These are phyloP conservation scores for Montipora capricornis DNA, from an alignment of 64 coral and sea anemone species.

Conservation along the genomic window DNA sequence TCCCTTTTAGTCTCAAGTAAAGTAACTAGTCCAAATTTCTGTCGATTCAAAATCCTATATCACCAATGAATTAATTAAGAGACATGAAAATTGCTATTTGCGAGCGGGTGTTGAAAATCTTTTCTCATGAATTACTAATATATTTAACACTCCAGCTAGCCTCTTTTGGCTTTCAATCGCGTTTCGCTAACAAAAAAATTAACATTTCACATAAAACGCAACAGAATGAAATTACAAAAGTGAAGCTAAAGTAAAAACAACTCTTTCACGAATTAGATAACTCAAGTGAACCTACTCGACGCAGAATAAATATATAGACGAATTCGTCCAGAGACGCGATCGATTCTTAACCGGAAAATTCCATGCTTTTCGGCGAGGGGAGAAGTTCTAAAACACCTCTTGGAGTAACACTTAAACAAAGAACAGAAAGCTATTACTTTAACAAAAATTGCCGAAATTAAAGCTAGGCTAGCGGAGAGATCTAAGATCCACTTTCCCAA, in stretches of 20 bases:
- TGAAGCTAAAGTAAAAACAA: conserved; percentile 3
- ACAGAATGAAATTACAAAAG: background rate
- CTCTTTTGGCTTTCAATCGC: background rate
- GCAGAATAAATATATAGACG: background rate
- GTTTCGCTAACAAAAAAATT: conserved; percentile 21
- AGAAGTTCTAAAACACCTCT: too few relatives aligned
- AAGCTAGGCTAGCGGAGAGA: background rate
- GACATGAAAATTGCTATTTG: background rate
- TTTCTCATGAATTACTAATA: background rate
- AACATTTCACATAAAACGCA: background rate
- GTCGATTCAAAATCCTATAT: background rate
- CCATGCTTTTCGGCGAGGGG: too few relatives aligned
- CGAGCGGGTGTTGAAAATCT: conserved; percentile 8
- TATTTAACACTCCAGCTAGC: background rate
- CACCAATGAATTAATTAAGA: conserved; percentile 30
- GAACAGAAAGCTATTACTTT: conserved; percentile 2
- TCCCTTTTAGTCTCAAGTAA: background rate
- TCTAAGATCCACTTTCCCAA: conserved; percentile 2
- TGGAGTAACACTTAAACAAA: background rate
- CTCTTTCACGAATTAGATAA: background rate
- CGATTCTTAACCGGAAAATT: too few relatives aligned
- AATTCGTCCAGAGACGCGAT: background rate
- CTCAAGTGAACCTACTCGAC: background rate
- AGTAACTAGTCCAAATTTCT: background rate
- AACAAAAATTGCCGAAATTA: background rate